Evolutionary conservation across 92 coral and sea anemone species (phyloP).

Genomic region (Zoanthus gigantus): DNA sequence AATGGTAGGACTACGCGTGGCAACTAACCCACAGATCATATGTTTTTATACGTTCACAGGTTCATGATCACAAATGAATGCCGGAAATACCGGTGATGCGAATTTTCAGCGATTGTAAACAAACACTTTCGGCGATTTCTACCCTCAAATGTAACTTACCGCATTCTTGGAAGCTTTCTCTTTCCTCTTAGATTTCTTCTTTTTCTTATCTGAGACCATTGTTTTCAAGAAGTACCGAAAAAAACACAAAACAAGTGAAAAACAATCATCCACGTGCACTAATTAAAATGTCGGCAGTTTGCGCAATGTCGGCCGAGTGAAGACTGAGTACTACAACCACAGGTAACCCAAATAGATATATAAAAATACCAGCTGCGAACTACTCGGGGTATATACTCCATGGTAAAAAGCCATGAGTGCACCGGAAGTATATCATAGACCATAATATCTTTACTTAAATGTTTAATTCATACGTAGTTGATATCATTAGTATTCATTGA

Average conservation of each 20-base stretch:
- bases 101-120: not conserved
- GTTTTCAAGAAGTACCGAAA: not conserved
- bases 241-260: not conserved
- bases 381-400: too few species aligned
- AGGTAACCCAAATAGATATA: not conserved
- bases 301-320: not conserved
- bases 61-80: not conserved
- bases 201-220: slow-evolving; percentile 43
- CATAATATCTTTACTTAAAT: too few species aligned
- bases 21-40: not conserved
- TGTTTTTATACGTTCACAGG: not conserved
- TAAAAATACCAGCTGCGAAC: too few species aligned
- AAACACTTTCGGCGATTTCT: not conserved
- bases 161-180: slow-evolving; percentile 7
- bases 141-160: not conserved
- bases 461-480: too few species aligned
- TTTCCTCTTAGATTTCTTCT: slow-evolving; percentile 39
- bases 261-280: slow-evolving; percentile 24
- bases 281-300: slow-evolving; percentile 23
- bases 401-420: too few species aligned
- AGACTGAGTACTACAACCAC: not conserved
- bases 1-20: not conserved
- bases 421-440: too few species aligned
- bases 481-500: too few species aligned
- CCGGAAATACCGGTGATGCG: not conserved